Evolutionary conservation across 2,888 invertebrate genomes (phyloP), one percentile per base, ranked within the genome.

Genomic region (Listrodromus nycthemerus): DNA sequence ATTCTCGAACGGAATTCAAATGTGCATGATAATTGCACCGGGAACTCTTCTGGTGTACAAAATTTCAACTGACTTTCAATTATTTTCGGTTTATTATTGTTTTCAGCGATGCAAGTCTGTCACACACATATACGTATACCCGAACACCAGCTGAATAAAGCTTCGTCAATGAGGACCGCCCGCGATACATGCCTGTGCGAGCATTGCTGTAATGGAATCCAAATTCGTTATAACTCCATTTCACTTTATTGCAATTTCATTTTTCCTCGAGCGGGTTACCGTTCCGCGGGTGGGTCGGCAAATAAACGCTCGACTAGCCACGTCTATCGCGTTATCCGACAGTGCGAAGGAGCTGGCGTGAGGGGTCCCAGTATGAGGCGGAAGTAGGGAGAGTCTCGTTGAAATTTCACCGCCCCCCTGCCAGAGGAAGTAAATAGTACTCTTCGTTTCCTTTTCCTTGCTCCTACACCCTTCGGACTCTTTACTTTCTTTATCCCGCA

Each of bases 231-330:
- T 87, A 89, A 88, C 87, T 90, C 86, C 87, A 88, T 91, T 90
- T 88, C 87, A 86, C 88, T 90, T 89, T 87, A 89, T 89, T 88
- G 89, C 90, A 90, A 91, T 90, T 89, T 87, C 89, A 90, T 89
- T 90, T 90, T 90, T 90, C 87, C 85, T 84, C 70, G 10, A 52
- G 58, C 58, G 16, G 58, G 13, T 61, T 24, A 24, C 58, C 27
- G 30, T 61, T 30, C 27, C 58, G 27, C 30, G 16, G 58, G 24
- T 16, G 3, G 27, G 83, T 88, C 87, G 85, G 88, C 87, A 91
- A 90, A 91, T 91, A 91, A 91, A 90, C 88, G 91, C 89, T 89
- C 78, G 77, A 86, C 85, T 88, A 88, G 85, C 77, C 88, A 87
- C 89, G 89, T 90, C 88, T 89, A 90, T 90, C 86, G 88, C 85